Percentiles rank a stretch among this genome's conserved stretches.
These are phyloP conservation scores for Alaudala cheleensis DNA, from an alignment of 2,113 vertebrate species.

Conservation along the genomic window DNA sequence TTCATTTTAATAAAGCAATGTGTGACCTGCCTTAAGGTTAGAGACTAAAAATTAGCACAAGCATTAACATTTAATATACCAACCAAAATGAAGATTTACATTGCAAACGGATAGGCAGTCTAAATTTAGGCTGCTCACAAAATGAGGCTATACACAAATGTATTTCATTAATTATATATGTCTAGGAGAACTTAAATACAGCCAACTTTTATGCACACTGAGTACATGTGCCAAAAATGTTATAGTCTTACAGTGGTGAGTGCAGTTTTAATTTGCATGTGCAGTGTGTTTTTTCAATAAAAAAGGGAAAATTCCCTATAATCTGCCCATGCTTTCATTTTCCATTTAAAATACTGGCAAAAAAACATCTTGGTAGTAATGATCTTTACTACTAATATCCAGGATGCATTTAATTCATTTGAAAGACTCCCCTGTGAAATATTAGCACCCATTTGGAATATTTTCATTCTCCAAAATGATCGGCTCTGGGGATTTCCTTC, in stretches of 20 bases:
- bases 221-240: slow-evolving; percentile 48
- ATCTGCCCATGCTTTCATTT: slow-evolving; percentile 20
- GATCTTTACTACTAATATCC: slow-evolving; percentile 64
- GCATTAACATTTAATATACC: slow-evolving; percentile 68
- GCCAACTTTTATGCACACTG: slow-evolving; percentile 43
- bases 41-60: slow-evolving; percentile 68
- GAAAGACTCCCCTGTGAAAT: slow-evolving; percentile 46
- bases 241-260: slow-evolving; percentile 51
- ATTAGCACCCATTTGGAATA: slow-evolving; percentile 41
- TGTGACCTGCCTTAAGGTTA: slow-evolving; percentile 70
- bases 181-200: slow-evolving; percentile 53
- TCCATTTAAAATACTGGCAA: slow-evolving; percentile 42
- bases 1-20: slow-evolving; percentile 63
- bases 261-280: slow-evolving; percentile 64
- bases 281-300: slow-evolving; percentile 54
- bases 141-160: slow-evolving; percentile 61
- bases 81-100: slow-evolving; percentile 63
- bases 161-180: slow-evolving; percentile 65
- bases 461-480: slow-evolving; percentile 20
- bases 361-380: slow-evolving; percentile 15
- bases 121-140: slow-evolving; percentile 55
- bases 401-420: slow-evolving; percentile 58
- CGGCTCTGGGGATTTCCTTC: slow-evolving; percentile 15
- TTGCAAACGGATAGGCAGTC: slow-evolving; percentile 52
- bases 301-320: slow-evolving; percentile 25